Percentiles rank a stretch among this genome's conserved stretches.
These are phyloP conservation scores for Sylvilagus bachmani DNA, from an alignment of 2,113 vertebrate genomes.

Conservation along the genomic window DNA sequence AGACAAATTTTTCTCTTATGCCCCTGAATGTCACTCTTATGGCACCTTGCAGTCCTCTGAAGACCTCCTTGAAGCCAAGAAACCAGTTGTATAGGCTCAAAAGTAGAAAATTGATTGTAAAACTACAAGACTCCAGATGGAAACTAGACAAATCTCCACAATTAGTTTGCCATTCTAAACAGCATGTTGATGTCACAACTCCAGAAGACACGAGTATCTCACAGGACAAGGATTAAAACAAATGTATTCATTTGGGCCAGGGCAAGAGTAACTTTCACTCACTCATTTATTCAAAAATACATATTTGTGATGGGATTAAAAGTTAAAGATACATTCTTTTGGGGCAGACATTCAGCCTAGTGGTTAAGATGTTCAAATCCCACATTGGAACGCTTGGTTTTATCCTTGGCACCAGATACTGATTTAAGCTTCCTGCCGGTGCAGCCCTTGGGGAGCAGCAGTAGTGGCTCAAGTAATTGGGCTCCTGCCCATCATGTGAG, in stretches of 20 bases:
- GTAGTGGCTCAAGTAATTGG: too few relatives aligned
- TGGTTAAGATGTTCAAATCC: too few relatives aligned
- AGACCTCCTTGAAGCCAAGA: slow-evolving; percentile 9
- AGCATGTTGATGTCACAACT: neutral
- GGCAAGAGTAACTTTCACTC: neutral
- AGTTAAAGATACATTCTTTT: neutral
- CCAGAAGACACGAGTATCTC: neutral
- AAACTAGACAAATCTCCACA: neutral
- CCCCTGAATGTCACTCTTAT: neutral
- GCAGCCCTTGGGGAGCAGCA: too few relatives aligned
- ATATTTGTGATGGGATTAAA: slow-evolving; percentile 21
- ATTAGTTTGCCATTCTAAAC: neutral
- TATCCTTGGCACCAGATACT: too few relatives aligned
- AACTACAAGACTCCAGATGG: too few relatives aligned
- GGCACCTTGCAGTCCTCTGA: neutral
- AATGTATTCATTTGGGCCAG: neutral
- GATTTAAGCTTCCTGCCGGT: too few relatives aligned
- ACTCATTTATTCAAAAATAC: neutral
- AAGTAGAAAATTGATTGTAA: neutral
- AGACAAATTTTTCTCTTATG: neutral
- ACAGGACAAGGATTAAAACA: neutral
- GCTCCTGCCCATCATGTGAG: too few relatives aligned
- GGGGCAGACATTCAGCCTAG: too few relatives aligned
- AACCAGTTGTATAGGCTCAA: neutral
- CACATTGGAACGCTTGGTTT: too few relatives aligned